Evolutionary conservation across 1,140 invertebrate species (phyloP), one percentile per base, ranked within the genome.

Genomic region (Sycophila sp.): DNA sequence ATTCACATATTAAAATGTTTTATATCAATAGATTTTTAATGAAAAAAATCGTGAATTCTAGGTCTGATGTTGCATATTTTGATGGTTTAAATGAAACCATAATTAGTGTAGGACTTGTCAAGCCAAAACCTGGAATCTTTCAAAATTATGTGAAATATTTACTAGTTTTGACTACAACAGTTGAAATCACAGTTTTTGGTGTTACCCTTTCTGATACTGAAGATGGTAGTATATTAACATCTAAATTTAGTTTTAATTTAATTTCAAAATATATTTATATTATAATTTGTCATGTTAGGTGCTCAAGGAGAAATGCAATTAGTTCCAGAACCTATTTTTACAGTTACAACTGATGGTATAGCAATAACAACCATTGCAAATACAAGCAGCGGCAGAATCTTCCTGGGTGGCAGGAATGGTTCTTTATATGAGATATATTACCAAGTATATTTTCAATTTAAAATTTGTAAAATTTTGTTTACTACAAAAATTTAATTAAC

Each of bases 401-500:
- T 99, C 83, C 90, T 99, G 78, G 97, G 97, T 26, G 96, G 94
- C 40, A 94, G 93, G 85, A 96, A 99, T 88, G 97, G 98, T 13
- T 94, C 92, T 76, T 84, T 99, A 1, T 99, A 95, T 89, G 98
- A 99, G 91, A 92, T 99, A 75, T 90, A 90, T 76, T 99, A 99
- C 87, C 94, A 96, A 88, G 94, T 94, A 87, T 7, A 30, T 30
- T 45, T 42, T 40, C 15, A 34, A 42, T 22, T 40, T 15, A 49
- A 34, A 30, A 17, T 73, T 51, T 71, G 51, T 63, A 47, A 40
- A 62, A 38, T 59, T 40, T 47, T 47, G 17, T 19, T 40, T 32
- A 13, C 7, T 19, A 55, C 11, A 34, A 17, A 30, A 55, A n/a
- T 55, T 32, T 10, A 55, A 34, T 15, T 1, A 40, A 71, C 51